phyloP scores from a whole-genome alignment of 1,140 invertebrate genomes.

The Lepeophtheirus salmonis region DNA sequence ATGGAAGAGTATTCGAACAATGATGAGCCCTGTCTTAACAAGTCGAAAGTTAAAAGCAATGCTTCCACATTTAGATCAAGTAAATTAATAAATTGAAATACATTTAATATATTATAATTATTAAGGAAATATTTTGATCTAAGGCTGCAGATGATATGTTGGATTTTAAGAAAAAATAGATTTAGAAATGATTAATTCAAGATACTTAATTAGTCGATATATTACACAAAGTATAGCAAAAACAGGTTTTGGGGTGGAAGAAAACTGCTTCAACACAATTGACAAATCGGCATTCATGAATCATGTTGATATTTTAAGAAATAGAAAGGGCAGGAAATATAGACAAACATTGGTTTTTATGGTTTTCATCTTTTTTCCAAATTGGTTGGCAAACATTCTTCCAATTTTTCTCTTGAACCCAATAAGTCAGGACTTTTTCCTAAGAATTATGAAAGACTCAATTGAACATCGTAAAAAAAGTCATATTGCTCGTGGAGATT shows the following conservation, averaged over 20 bases:
- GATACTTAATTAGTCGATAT: neutral
- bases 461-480: neutral
- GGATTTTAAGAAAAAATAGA: neutral
- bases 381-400: neutral
- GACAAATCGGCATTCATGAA: neutral
- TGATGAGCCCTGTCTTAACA: no score
- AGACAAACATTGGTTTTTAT: neutral
- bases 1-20: no score
- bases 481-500: neutral
- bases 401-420: neutral
- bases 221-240: neutral
- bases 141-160: neutral
- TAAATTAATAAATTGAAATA: no score
- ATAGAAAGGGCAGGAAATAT: neutral
- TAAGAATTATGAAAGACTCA: neutral
- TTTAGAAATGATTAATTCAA: neutral
- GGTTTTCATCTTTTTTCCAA: neutral
- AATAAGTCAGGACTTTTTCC: neutral
- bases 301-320: neutral
- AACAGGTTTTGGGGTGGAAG: neutral
- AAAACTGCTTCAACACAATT: neutral
- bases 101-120: no score
- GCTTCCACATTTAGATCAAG: no score
- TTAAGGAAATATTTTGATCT: no score
- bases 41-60: slow-evolving; percentile 9